Base-by-base conservation (phyloP, 2,797 vertebrate species). In the Nyctalus aviator region DNA sequence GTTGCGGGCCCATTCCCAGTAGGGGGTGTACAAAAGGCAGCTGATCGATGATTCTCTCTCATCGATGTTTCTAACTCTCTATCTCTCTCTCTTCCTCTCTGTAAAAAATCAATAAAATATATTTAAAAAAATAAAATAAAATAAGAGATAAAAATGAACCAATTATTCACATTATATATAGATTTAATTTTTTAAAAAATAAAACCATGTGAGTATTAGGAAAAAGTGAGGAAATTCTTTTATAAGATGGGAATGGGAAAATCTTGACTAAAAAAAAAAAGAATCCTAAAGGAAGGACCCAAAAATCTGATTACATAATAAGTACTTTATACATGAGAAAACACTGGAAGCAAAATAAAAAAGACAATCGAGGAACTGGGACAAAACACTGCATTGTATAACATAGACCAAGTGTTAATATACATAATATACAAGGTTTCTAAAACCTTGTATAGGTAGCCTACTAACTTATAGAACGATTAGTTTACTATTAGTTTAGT, bases 301-400 rank as follows among this genome's bases (percentile, higher is more conserved):
- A 59, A 32, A 92, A 83, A 89, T 53, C 3, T 81, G 62, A 93
- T 18, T 83, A 84, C 17, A 21, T 48, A 78, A 76, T 64, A 86
- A 48, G 53, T 5, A 68, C 10, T 48, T 95, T 91, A 72, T 81
- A n/a, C 23, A 55, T 57, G 13, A 32, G n/a, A 68, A 92, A 81
- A 89, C n/a, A 89, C 8, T 48, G 91, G 30, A 77, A 90, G 44
- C 23, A 94, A 94, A 88, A 81, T 73, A 27, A 53, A 87, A 87
- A 81, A 90, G 25, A n/a, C 37, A 90, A 59, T 21, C 1, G 3
- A 53, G 8, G 50, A 91, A 89, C 32, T 66, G 35, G 46, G 5
- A 41, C 17, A 57, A 46, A 53, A 53, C 27, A 46, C 3, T 86
- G 11, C 30, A 91, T 20, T 9, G 5, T 82, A 27, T 53, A 21